These are phyloP conservation scores for Grammomys surdaster DNA, from an alignment of 2,113 vertebrate genomes.

Conservation along the genomic window DNA sequence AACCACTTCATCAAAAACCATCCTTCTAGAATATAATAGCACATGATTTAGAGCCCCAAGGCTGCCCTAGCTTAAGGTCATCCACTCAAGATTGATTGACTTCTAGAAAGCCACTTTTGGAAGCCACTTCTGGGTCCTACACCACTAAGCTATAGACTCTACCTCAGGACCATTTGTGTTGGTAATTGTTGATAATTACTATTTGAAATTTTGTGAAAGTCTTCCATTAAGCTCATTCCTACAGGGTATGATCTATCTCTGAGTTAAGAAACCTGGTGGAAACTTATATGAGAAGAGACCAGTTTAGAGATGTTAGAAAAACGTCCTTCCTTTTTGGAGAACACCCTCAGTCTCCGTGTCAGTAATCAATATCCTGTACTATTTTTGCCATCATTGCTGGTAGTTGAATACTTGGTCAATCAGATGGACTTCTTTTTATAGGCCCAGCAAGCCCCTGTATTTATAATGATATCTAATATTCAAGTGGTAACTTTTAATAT, in stretches of 20 bases:
- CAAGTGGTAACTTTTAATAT: not conserved
- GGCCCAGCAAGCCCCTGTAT: not conserved
- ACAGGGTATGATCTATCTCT: not conserved
- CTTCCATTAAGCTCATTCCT: not conserved
- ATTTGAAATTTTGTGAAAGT: not conserved
- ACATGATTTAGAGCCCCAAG: not conserved
- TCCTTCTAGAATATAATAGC: slow-evolving; percentile 1
- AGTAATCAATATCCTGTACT: not conserved
- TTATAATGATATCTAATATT: not conserved
- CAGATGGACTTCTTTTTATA: not conserved
- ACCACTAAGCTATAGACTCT: not conserved
- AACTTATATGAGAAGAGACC: not conserved
- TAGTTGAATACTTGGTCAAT: not conserved
- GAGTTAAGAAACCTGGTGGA: not conserved
- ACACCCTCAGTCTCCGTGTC: not conserved
- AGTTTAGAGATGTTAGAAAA: not conserved
- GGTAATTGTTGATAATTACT: not conserved
- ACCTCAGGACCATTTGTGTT: not conserved
- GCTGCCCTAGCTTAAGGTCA: not conserved
- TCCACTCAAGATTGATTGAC: not conserved
- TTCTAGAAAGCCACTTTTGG: not conserved
- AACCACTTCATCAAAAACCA: not conserved
- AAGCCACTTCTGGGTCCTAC: not conserved
- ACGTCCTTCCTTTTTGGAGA: not conserved
- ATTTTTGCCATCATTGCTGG: not conserved